Evolutionary conservation across 2,797 vertebrate genomes (phyloP).

Genomic region (Linurgus olivaceus): DNA sequence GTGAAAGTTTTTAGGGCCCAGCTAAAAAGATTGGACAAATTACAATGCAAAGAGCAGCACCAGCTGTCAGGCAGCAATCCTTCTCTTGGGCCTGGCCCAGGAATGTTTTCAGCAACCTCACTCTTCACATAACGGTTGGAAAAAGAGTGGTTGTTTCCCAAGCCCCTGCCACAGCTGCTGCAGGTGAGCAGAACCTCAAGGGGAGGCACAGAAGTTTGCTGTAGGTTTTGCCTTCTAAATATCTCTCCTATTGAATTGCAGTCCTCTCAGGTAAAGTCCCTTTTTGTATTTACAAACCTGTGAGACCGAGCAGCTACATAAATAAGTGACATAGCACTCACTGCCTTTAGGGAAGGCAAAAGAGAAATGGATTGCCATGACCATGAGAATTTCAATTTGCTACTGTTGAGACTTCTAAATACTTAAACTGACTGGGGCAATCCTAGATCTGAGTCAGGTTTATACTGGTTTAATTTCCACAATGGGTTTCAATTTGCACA

Average conservation of each 20-base stretch:
- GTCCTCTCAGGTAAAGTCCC: neutral
- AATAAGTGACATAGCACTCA: neutral
- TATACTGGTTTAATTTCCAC: neutral
- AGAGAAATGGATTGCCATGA: neutral
- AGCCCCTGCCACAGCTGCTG: neutral
- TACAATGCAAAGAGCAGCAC: neutral
- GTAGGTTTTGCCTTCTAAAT: neutral
- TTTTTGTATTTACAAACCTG: neutral
- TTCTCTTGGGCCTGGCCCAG: neutral
- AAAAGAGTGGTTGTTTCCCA: neutral
- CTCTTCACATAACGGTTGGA: rapidly evolving
- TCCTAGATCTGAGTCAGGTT: neutral
- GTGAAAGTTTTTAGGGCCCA: neutral
- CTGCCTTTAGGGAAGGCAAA: neutral
- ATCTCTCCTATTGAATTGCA: neutral
- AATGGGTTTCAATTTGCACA: neutral
- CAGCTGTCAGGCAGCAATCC: neutral
- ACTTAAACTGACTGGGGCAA: neutral
- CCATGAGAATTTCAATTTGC: neutral
- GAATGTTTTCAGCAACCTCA: rapidly evolving
- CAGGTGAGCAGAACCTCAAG: rapidly evolving
- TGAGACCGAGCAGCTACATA: neutral
- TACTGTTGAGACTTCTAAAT: neutral
- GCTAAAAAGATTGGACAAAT: neutral
- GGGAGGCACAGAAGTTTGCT: neutral